phyloP scores from a whole-genome alignment of 2,113 vertebrate species.

The Parotia lawesii region DNA sequence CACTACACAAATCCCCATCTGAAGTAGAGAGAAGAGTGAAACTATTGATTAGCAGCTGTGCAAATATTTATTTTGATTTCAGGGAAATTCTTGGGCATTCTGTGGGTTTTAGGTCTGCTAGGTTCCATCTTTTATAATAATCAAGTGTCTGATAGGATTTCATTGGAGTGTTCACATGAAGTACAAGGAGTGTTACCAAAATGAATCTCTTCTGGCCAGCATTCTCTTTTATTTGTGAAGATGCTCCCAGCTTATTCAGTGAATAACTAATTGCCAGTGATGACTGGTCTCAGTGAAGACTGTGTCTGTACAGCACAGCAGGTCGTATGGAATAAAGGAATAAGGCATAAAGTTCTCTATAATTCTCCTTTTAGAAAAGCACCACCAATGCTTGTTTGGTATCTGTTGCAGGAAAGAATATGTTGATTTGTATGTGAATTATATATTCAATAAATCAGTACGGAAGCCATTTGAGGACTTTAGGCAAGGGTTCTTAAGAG shows the following conservation, averaged over 20 bases:
- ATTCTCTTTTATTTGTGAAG: not conserved
- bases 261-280: not conserved
- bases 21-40: not conserved
- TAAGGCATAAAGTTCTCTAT: not conserved
- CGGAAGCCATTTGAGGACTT: slow-evolving; percentile 61
- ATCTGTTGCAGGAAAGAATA: slow-evolving; percentile 63
- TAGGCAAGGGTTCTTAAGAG: slow-evolving; percentile 58
- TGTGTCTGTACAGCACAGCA: not conserved
- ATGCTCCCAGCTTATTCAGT: not conserved
- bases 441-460: slow-evolving; percentile 58
- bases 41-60: not conserved
- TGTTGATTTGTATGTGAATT: slow-evolving; percentile 67
- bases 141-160: not conserved
- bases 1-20: not conserved
- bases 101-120: not conserved
- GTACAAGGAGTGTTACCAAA: not conserved
- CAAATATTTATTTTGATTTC: not conserved
- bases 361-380: not conserved
- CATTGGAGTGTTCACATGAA: not conserved
- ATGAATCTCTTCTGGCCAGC: not conserved
- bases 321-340: not conserved
- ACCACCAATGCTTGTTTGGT: not conserved
- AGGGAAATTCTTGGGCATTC: not conserved
- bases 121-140: not conserved
- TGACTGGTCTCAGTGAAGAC: not conserved